Conservation (phyloP, 2,888 invertebrate species). For the Pharmacophagus antenor region DNA sequence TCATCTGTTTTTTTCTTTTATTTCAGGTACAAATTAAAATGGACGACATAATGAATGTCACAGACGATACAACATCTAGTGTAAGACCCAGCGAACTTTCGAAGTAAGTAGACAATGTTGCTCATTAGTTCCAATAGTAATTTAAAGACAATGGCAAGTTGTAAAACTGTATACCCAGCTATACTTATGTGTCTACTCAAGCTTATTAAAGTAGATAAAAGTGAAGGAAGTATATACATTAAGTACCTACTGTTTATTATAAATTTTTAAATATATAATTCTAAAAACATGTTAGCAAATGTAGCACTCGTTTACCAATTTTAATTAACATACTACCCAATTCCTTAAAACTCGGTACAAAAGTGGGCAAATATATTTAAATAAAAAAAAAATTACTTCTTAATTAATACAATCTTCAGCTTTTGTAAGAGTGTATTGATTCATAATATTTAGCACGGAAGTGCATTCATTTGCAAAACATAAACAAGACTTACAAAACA, state of each 20-base stretch:
- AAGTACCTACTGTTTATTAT: neutral
- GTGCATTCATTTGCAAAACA: conserved; percentile 5
- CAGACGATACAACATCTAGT: conserved; percentile 38
- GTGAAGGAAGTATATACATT: neutral
- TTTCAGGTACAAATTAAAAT: conserved; percentile 42
- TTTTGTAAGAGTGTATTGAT: too few species aligned
- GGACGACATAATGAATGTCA: conserved; percentile 42
- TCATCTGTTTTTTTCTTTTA: conserved; percentile 18
- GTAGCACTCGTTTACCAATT: too few species aligned
- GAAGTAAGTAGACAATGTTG: conserved; percentile 40
- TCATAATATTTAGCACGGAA: conserved; percentile 4
- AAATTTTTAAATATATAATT: neutral
- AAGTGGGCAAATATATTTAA: neutral
- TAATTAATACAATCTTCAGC: too few species aligned
- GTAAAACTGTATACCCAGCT: too few species aligned
- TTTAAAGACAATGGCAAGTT: too few species aligned
- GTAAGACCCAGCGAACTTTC: conserved; percentile 44
- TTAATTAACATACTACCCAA: too few species aligned
- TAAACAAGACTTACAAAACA: conserved; percentile 8
- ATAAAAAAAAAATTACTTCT: too few species aligned
- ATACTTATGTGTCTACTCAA: neutral
- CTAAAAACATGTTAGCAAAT: too few species aligned
- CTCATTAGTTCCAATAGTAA: neutral
- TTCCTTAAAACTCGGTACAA: too few species aligned
- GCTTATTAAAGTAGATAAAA: neutral